Evolutionary conservation across 2,113 vertebrate species (phyloP), one percentile per base, ranked within the genome.

Genomic region (Coptodon rendalli): DNA sequence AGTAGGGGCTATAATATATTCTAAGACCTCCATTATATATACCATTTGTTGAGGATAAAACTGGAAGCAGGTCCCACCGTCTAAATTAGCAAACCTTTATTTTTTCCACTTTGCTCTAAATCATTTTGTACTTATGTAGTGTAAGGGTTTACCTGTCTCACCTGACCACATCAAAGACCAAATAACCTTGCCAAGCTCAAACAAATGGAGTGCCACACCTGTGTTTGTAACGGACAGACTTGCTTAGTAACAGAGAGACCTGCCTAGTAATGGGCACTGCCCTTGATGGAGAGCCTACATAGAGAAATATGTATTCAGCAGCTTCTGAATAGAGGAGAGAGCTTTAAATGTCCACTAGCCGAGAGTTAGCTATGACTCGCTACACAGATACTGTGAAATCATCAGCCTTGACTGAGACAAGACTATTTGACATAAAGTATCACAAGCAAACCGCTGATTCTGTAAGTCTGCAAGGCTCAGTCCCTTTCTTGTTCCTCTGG

Each of bases 371-470:
- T 50, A 50, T 50, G 43, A 78, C 16, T 78, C 27, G 17, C 45
- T 31, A 31, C 45, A 81, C 86, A 61, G 66, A 83, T 90, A 79
- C 82, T 80, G 91, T 91, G 87, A 93, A 91, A 86, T 83, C 86
- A 82, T 88, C 73, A 68, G 83, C 61, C 73, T 43, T 29, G 40
- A 61, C 82, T 80, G 86, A n/a, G 57, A 85, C 89, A 83, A 80
- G 19, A 78, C 40, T 82, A 19, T 89, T 91, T 92, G 89, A 93
- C 91, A 63, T 82, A 9, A 34, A 86, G 85, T 83, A 86, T 92
- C 80, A 82, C 92, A 87, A 92, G 87, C 79, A 93, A 92, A 71
- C 22, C 13, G 50, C 86, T 92, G 78, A 81, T 90, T 88, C 57
- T 85, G 45, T 40, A 11, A 5, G 19, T 84, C 88, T 57, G 31